Conservation (phyloP, 2,888 invertebrate species). For the Onchidella celtica region DNA sequence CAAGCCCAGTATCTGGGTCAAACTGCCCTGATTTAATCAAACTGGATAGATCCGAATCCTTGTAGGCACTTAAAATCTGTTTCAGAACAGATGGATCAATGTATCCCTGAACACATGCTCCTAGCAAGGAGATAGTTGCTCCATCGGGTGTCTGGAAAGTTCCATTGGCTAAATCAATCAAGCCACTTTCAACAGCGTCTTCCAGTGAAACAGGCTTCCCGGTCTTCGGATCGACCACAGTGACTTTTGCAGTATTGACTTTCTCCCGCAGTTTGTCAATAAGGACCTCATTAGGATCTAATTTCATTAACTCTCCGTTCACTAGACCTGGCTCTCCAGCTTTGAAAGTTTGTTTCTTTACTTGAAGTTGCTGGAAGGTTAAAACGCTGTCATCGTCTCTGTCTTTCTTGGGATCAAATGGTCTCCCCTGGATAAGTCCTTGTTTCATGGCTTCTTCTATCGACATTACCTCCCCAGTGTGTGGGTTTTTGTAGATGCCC, state of each 20-base stretch:
- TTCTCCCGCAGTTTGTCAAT: conserved; percentile 65
- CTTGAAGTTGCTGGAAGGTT: conserved; percentile 70
- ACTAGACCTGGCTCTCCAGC: conserved; percentile 59
- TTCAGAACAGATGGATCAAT: conserved; percentile 67
- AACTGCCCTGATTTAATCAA: conserved; percentile 79
- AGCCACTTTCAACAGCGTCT: conserved; percentile 72
- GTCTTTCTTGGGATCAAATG: conserved; percentile 60
- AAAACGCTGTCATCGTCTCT: conserved; percentile 62
- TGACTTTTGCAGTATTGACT: conserved; percentile 60
- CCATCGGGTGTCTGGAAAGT: conserved; percentile 21
- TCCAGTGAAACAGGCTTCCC: conserved; percentile 69
- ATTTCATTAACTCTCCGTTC: conserved; percentile 54
- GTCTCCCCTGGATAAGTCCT: conserved; percentile 67
- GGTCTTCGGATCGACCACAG: conserved; percentile 59
- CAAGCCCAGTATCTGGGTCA: conserved; percentile 80
- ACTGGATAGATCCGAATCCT: conserved; percentile 67
- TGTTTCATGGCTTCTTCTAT: conserved; percentile 71
- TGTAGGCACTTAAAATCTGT: conserved; percentile 70
- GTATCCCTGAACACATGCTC: conserved; percentile 71
- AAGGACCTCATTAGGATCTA: conserved; percentile 61
- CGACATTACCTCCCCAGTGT: conserved; percentile 72
- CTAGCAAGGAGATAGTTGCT: conserved; percentile 62
- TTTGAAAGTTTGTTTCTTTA: conserved; percentile 69
- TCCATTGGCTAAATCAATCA: conserved; percentile 66
- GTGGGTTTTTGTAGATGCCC: conserved; percentile 71